phyloP scores from a whole-genome alignment of 2,797 vertebrate species.

The Ptychadena robeensis region DNA sequence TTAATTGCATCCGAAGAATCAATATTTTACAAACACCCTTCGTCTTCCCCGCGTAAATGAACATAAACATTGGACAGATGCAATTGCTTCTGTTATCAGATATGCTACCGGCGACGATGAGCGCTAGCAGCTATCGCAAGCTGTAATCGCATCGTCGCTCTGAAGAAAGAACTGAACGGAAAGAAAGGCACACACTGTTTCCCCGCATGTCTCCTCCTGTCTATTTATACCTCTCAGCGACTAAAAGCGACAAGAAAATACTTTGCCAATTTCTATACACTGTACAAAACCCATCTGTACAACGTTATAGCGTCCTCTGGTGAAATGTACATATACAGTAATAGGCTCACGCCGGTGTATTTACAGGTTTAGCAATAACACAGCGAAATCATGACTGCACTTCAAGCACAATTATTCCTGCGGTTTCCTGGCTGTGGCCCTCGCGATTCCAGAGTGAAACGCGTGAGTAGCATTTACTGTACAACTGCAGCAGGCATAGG shows the following conservation, averaged over 20 bases:
- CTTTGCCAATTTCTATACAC: slow-evolving; percentile 81
- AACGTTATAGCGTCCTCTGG: slow-evolving; percentile 68
- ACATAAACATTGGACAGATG: slow-evolving; percentile 9
- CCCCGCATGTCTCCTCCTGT: slow-evolving; percentile 75
- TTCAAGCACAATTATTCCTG: background rate
- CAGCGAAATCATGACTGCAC: slow-evolving; percentile 21
- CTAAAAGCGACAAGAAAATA: slow-evolving; percentile 82
- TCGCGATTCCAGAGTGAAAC: slow-evolving; percentile 2
- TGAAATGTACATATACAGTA: slow-evolving; percentile 69
- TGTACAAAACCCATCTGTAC: slow-evolving; percentile 76
- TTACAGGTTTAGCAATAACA: slow-evolving; percentile 27
- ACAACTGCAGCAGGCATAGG: slow-evolving; percentile 2
- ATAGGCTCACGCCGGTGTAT: background rate
- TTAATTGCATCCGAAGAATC: background rate
- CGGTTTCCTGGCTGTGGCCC: slow-evolving; percentile 10
- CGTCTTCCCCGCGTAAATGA: slow-evolving; percentile 1
- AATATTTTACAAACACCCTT: slow-evolving; percentile 26
- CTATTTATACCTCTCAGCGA: slow-evolving; percentile 72
- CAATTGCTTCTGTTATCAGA: slow-evolving; percentile 11
- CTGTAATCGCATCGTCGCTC: slow-evolving; percentile 65
- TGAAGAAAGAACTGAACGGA: slow-evolving; percentile 64
- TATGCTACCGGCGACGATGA: slow-evolving; percentile 16
- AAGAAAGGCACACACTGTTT: slow-evolving; percentile 79
- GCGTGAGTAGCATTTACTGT: slow-evolving; percentile 5
- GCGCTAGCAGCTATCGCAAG: slow-evolving; percentile 65